Percentiles rank a stretch among this genome's conserved stretches.
Conservation (phyloP, 2,888 invertebrate species). For the Coenonympha arcania region DNA sequence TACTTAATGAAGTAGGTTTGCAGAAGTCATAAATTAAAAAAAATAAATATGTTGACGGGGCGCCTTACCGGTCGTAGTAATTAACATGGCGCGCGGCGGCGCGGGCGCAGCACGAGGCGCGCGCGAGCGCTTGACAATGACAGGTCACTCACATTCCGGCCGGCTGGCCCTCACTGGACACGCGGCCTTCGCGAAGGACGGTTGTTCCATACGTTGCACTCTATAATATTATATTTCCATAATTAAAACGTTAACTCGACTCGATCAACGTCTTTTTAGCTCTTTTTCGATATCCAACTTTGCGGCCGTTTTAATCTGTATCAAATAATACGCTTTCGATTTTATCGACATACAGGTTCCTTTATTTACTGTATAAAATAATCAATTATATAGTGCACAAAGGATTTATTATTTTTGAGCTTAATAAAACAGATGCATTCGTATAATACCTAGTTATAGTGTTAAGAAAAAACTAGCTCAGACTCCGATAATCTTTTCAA, state of each 20-base stretch:
- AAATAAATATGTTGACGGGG: constrained; percentile 60
- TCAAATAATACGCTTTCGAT: constrained; percentile 11
- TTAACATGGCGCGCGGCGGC: constrained; percentile 57
- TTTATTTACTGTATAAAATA: constrained; percentile 1
- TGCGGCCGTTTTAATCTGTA: constrained; percentile 14
- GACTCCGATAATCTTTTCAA: constrained; percentile 5
- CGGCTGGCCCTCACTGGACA: constrained; percentile 36
- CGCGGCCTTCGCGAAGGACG: constrained; percentile 65
- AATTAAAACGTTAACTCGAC: constrained; percentile 19
- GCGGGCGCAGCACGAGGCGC: constrained; percentile 43
- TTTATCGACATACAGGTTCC: background rate
- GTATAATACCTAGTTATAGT: background rate
- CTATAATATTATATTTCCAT: constrained; percentile 21
- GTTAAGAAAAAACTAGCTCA: background rate
- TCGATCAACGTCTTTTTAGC: constrained; percentile 3
- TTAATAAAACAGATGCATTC: constrained; percentile 4
- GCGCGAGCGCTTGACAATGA: constrained; percentile 44
- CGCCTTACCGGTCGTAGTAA: constrained; percentile 68
- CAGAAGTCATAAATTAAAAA: constrained; percentile 54
- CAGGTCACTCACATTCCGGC: constrained; percentile 64
- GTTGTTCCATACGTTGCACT: constrained; percentile 36
- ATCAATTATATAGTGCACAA: background rate
- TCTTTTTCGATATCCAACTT: background rate
- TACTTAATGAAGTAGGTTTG: constrained; percentile 53
- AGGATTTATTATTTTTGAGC: background rate